A percentile compares a stretch with the other conserved stretches of the same genome.
Evolutionary conservation across 2,888 invertebrate species (phyloP).

Genomic region (Eupithecia insigniata): DNA sequence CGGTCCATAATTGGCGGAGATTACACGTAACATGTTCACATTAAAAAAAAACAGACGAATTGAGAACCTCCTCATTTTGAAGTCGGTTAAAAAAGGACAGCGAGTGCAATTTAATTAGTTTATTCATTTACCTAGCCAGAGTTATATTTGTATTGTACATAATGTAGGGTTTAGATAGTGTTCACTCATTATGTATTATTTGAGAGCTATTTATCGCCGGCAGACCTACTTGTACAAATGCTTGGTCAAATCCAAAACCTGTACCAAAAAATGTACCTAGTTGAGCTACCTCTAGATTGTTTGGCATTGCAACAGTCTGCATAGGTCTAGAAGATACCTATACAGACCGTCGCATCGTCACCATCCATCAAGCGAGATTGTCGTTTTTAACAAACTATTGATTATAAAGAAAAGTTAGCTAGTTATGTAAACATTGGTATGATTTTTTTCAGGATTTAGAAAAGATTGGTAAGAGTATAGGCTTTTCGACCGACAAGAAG

Average conservation of each 20-base stretch:
- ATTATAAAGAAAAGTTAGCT: too few species aligned
- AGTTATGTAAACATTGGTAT: background rate
- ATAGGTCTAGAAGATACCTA: too few species aligned
- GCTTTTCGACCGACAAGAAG: conserved; percentile 90
- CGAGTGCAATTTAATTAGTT: background rate
- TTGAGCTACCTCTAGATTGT: background rate
- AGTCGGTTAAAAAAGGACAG: too few species aligned
- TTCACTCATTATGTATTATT: background rate
- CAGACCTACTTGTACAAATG: background rate
- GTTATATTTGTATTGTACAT: background rate
- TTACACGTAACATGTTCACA: too few species aligned
- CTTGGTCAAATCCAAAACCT: background rate
- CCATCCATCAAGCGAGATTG: too few species aligned
- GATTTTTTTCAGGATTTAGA: conserved; percentile 89
- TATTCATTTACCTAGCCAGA: background rate
- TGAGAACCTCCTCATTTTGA: too few species aligned
- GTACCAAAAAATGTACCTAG: too few species aligned
- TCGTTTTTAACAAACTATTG: too few species aligned
- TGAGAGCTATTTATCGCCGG: background rate
- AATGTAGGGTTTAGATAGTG: background rate
- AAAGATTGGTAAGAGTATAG: conserved; percentile 90
- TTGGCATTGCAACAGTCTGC: background rate
- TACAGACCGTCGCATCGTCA: too few species aligned
- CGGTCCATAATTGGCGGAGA: too few species aligned
- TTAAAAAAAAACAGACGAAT: too few species aligned